Conservation (phyloP, 1,140 invertebrate species). For the Drosophila bifasciata region DNA sequence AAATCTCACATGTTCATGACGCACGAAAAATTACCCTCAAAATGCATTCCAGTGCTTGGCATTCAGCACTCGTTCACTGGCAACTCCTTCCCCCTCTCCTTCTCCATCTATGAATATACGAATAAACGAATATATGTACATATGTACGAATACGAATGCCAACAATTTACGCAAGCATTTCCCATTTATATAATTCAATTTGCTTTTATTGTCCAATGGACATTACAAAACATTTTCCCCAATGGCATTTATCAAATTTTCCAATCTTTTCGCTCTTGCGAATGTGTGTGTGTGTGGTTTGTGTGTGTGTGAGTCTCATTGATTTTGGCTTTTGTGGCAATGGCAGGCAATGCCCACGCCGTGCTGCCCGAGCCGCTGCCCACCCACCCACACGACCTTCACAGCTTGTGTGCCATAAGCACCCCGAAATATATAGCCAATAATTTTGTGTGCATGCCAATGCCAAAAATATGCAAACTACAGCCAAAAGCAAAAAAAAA, state of each 20-base stretch:
- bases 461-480: constrained; percentile 61
- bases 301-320: constrained; percentile 41
- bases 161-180: constrained; percentile 33
- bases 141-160: constrained; percentile 19
- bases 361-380: constrained; percentile 7
- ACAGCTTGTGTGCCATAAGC: constrained; percentile 48
- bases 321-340: constrained; percentile 63
- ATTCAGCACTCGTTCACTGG: too few relatives aligned
- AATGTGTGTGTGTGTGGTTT: constrained; percentile 3
- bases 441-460: constrained; percentile 69
- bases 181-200: constrained; percentile 67
- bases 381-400: constrained; percentile 68
- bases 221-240: constrained; percentile 65
- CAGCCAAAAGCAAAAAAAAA: constrained; percentile 23
- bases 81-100: too few relatives aligned
- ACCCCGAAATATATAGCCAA: constrained; percentile 56
- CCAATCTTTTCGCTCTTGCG: constrained; percentile 51
- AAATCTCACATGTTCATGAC: too few relatives aligned
- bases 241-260: constrained; percentile 67
- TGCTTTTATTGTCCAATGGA: constrained; percentile 62
- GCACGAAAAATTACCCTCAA: too few relatives aligned
- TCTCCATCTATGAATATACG: constrained; percentile 33
- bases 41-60: too few relatives aligned
- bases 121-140: too few relatives aligned
- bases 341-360: constrained; percentile 22